Evolutionary conservation across 2,113 vertebrate genomes (phyloP).

Genomic region (Callipepla californica): DNA sequence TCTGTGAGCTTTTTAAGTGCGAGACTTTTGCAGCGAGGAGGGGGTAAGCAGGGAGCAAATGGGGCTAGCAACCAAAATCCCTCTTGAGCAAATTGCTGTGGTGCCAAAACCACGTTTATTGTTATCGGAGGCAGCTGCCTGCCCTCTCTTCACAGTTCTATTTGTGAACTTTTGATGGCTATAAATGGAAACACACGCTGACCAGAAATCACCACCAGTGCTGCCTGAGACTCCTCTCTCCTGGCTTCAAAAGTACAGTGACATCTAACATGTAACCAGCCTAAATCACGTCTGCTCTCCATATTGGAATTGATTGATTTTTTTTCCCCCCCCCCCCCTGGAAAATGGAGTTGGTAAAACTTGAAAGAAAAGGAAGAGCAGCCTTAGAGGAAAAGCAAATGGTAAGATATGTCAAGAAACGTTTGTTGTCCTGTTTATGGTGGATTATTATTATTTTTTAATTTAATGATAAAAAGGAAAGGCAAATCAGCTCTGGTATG

Average conservation of each 20-base stretch:
- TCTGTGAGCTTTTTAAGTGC: not conserved
- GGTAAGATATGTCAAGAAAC: slow-evolving; percentile 77
- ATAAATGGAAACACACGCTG: slow-evolving; percentile 92
- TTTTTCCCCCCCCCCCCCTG: not conserved
- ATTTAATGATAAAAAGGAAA: not conserved
- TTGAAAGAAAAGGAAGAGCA: slow-evolving; percentile 58
- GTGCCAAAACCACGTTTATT: slow-evolving; percentile 77
- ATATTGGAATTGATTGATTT: not conserved
- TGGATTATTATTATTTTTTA: not conserved
- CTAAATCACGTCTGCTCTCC: slow-evolving; percentile 67
- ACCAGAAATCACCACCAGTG: slow-evolving; percentile 79
- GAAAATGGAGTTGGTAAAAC: slow-evolving; percentile 81
- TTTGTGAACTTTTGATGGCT: slow-evolving; percentile 89
- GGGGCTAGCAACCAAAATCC: slow-evolving; percentile 23
- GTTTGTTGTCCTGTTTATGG: not conserved
- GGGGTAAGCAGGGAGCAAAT: not conserved
- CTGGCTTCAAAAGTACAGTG: slow-evolving; percentile 69
- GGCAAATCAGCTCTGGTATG: not conserved
- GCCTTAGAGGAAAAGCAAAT: slow-evolving; percentile 62
- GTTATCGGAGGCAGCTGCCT: slow-evolving; percentile 83
- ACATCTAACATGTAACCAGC: slow-evolving; percentile 73
- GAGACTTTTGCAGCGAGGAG: not conserved
- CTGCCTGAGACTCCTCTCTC: slow-evolving; percentile 77
- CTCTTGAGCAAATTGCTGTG: slow-evolving; percentile 51
- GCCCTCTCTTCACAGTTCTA: slow-evolving; percentile 83